Conservation (phyloP, 2,113 vertebrate genomes). For the rabbit (Oryctolagus cuniculus) region mOryCun1.1 NC_091445.1:46868001-46868500, state of each 20-base stretch:
- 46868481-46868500: neutral
- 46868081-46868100: neutral
- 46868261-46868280: neutral
- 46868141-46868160: neutral
- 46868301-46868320: neutral
- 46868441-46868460: slow-evolving; percentile 73
- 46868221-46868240: neutral
- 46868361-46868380: slow-evolving; percentile 46
- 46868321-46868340: neutral
- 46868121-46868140: slow-evolving; percentile 6
- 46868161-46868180: neutral
- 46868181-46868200: neutral
- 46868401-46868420: neutral
- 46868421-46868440: slow-evolving; percentile 14
- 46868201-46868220: neutral
- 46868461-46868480: slow-evolving; percentile 37
- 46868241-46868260: neutral
- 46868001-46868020: neutral
- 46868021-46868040: slow-evolving; percentile 5
- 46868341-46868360: slow-evolving; percentile 19
- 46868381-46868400: slow-evolving; percentile 60
- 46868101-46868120: neutral
- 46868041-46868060: slow-evolving; percentile 50
- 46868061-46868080: neutral
- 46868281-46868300: neutral